Conservation (phyloP, 35 echinoderm and acorn worm species). For the Anneissia japonica region DNA sequence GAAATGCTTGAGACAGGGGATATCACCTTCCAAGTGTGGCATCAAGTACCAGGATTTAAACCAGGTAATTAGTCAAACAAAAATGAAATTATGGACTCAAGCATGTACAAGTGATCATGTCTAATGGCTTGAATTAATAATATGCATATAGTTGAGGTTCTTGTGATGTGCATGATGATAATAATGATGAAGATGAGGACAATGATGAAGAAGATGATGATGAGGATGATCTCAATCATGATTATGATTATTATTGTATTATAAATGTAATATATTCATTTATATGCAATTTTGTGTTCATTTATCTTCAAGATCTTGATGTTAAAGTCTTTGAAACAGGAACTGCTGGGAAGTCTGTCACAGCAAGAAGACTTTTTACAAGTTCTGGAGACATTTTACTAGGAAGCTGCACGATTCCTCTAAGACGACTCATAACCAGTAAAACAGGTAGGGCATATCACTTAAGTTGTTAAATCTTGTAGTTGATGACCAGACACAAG, state of each 20-base stretch:
- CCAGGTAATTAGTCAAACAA: constrained; percentile 42
- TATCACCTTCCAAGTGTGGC: constrained; percentile 77
- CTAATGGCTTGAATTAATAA: too few species aligned
- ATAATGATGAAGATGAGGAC: too few species aligned
- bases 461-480: too few species aligned
- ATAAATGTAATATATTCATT: too few species aligned
- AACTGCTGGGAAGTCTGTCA: neutral
- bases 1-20: constrained; percentile 85
- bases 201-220: too few species aligned
- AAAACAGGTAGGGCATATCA: constrained; percentile 78
- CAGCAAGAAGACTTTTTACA: constrained; percentile 19
- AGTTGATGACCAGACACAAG: too few species aligned
- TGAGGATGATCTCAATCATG: too few species aligned
- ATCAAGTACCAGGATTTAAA: constrained; percentile 86
- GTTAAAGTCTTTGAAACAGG: neutral
- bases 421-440: constrained; percentile 49
- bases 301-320: neutral
- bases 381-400: constrained; percentile 60
- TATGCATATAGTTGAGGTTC: too few species aligned
- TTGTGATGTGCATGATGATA: too few species aligned
- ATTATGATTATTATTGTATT: too few species aligned
- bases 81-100: too few species aligned
- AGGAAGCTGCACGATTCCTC: constrained; percentile 37
- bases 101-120: too few species aligned
- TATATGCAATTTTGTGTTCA: neutral